A percentile compares a stretch with the other conserved stretches of the same genome.
Evolutionary conservation across 2,113 vertebrate species (phyloP).

Genomic region (Percopsis transmontana): DNA sequence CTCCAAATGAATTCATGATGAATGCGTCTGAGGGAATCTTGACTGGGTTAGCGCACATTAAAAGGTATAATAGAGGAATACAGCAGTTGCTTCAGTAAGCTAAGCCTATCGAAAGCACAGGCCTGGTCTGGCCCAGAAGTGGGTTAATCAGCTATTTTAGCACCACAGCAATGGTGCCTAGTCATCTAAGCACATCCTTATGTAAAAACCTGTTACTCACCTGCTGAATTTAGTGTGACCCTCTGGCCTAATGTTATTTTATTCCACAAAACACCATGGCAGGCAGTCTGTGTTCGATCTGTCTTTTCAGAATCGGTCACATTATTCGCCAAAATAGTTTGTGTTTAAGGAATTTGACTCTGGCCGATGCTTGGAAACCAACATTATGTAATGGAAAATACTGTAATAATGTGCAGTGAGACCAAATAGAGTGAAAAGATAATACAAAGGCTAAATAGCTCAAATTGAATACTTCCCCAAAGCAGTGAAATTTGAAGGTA

Average conservation of each 20-base stretch:
- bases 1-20: constrained; percentile 44
- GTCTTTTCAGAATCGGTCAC: too few species aligned
- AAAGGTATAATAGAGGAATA: constrained; percentile 41
- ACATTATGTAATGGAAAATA: too few species aligned
- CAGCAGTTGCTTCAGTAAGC: constrained; percentile 23
- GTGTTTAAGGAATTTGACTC: too few species aligned
- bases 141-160: background rate
- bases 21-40: constrained; percentile 30
- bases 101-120: constrained; percentile 28
- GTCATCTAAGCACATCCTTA: background rate
- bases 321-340: too few species aligned
- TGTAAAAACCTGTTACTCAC: background rate
- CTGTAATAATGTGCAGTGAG: too few species aligned
- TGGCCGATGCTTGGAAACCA: too few species aligned
- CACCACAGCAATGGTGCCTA: background rate
- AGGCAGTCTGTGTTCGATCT: too few species aligned
- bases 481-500: background rate
- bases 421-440: too few species aligned
- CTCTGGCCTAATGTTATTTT: background rate
- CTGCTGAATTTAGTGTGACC: background rate
- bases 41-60: constrained; percentile 59
- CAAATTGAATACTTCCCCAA: too few species aligned
- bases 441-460: too few species aligned
- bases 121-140: background rate
- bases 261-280: too few species aligned